Percentiles rank a stretch among this genome's conserved stretches.
phyloP scores from a whole-genome alignment of 2,797 vertebrate genomes.

The Myripristis jacobus region DNA sequence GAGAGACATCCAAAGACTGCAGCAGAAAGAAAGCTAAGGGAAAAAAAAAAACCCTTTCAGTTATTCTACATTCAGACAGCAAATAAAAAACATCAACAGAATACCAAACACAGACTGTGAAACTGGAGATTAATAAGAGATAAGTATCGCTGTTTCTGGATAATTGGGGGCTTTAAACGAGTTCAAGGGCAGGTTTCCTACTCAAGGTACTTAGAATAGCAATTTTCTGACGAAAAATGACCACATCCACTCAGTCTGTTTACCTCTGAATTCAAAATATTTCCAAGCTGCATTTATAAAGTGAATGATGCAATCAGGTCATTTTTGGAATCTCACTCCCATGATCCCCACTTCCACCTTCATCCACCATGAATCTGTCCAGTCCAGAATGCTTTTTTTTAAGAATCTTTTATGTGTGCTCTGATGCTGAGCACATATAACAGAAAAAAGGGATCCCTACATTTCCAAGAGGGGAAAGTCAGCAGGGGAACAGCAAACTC shows the following conservation, averaged over 20 bases:
- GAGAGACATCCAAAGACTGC: neutral
- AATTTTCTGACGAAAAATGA: slow-evolving; percentile 1
- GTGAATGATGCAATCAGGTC: too few relatives aligned
- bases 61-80: slow-evolving; percentile 15
- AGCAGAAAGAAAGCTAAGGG: neutral
- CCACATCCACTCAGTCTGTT: neutral
- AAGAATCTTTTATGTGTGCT: too few relatives aligned
- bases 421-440: too few relatives aligned
- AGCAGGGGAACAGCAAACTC: slow-evolving; percentile 35
- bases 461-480: slow-evolving; percentile 25
- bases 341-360: too few relatives aligned
- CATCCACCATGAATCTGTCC: too few relatives aligned
- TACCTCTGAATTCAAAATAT: slow-evolving; percentile 10
- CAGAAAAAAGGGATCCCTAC: neutral
- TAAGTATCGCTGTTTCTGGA: slow-evolving; percentile 9
- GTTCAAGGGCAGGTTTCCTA: slow-evolving; percentile 24
- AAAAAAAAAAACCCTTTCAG: neutral
- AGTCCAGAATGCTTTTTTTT: too few relatives aligned
- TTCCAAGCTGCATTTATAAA: neutral
- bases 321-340: too few relatives aligned
- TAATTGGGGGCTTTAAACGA: slow-evolving; percentile 27
- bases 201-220: neutral
- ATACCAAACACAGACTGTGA: neutral
- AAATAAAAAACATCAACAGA: neutral
- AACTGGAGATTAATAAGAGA: slow-evolving; percentile 17